Percentiles rank a stretch among this genome's conserved stretches.
Evolutionary conservation across 2,113 vertebrate species (phyloP).

Genomic region (Carlito syrichta): DNA sequence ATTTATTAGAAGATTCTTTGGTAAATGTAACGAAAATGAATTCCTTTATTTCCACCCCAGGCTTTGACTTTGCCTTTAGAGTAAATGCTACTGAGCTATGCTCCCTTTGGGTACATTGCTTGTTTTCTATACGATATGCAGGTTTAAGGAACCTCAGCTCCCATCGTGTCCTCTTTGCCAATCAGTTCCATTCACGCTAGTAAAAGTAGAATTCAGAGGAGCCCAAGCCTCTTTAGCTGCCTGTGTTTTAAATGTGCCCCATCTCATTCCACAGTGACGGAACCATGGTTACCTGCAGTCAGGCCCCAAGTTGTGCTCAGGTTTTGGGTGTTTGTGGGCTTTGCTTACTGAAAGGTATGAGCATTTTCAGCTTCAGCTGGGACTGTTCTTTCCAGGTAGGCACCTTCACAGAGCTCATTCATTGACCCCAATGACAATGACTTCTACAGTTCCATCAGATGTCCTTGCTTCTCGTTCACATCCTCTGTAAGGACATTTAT

Average conservation of each 20-base stretch:
- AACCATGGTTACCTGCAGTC: not conserved
- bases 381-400: not conserved
- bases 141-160: not conserved
- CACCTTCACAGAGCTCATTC: not conserved
- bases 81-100: not conserved
- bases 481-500: not conserved
- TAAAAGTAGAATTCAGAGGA: not conserved
- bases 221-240: not conserved
- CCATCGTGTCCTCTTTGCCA: not conserved
- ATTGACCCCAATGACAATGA: not conserved
- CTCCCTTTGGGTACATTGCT: not conserved
- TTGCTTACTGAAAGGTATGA: not conserved
- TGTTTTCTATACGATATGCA: not conserved
- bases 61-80: not conserved
- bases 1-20: not conserved
- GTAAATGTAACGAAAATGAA: not conserved
- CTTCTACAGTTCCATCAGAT: not conserved
- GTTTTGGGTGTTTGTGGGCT: not conserved
- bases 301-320: not conserved
- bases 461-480: not conserved
- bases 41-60: not conserved
- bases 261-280: not conserved
- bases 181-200: not conserved
- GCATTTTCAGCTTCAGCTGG: not conserved
- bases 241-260: not conserved